Evolutionary conservation across 2,797 vertebrate genomes (phyloP).

Genomic region (Tapera naevia): DNA sequence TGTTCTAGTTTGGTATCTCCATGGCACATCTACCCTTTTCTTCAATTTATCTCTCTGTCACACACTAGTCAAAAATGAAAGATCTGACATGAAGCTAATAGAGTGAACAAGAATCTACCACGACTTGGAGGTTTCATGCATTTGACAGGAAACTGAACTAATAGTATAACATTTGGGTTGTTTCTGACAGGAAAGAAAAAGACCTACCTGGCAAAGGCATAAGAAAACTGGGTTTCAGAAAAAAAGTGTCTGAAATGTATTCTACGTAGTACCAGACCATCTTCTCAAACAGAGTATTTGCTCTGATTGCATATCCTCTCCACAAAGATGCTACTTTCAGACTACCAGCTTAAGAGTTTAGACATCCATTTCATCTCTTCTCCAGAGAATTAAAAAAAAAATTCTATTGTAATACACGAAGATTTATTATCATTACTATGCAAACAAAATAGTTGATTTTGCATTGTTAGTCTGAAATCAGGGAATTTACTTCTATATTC

Average conservation of each 20-base stretch:
- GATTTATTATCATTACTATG: not conserved
- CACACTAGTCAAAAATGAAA: not conserved
- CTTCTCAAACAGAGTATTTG: not conserved
- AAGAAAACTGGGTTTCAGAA: not conserved
- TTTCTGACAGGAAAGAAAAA: not conserved
- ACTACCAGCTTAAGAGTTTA: not conserved
- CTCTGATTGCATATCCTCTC: not conserved
- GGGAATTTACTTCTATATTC: not conserved
- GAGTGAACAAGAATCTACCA: not conserved
- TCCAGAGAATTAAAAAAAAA: not conserved
- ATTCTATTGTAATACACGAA: not conserved
- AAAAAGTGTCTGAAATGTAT: not conserved
- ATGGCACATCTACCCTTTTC: not conserved
- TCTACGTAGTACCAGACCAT: not conserved
- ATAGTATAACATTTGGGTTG: not conserved
- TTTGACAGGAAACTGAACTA: not conserved
- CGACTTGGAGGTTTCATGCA: not conserved
- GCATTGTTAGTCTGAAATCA: not conserved
- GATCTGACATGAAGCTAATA: not conserved
- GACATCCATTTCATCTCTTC: not conserved
- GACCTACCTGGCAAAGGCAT: not conserved
- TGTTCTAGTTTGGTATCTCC: not conserved
- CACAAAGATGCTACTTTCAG: not conserved
- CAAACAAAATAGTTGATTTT: not conserved
- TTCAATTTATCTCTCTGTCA: not conserved